Evolutionary conservation across 2,888 invertebrate species (phyloP).

Genomic region (Caenorhabditis sp.): DNA sequence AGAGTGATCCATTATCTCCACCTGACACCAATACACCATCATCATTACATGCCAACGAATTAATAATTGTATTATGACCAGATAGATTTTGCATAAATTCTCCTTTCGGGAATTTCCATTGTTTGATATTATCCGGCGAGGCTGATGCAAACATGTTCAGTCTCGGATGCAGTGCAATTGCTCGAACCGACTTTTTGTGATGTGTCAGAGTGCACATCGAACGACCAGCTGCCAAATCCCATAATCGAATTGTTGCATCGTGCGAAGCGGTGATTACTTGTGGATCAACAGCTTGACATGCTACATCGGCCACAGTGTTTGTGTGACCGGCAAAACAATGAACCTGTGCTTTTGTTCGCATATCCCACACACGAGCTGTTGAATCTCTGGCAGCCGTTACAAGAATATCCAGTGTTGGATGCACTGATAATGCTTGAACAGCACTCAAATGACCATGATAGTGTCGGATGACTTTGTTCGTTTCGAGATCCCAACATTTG

Average conservation of each 20-base stretch:
- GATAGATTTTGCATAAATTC: conserved; percentile 83
- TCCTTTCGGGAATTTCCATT: conserved; percentile 98
- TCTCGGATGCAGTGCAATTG: conserved; percentile 27
- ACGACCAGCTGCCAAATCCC: conserved; percentile 96
- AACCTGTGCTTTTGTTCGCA: conserved; percentile 97
- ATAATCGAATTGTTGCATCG: conserved; percentile 93
- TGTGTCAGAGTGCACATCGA: conserved; percentile 93
- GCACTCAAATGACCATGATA: conserved; percentile 99
- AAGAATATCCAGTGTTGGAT: conserved; percentile 92
- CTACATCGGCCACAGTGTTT: conserved; percentile 93
- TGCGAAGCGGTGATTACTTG: conserved; percentile 78
- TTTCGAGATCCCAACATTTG: conserved; percentile 99
- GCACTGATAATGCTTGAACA: conserved; percentile 86
- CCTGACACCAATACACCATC: conserved; percentile 96
- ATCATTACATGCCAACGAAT: conserved; percentile 91
- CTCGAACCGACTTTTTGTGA: conserved; percentile 78
- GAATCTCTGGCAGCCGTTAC: conserved; percentile 93
- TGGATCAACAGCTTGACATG: conserved; percentile 90
- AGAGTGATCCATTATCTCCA: conserved; percentile 94
- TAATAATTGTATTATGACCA: conserved; percentile 96
- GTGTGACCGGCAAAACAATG: conserved; percentile 94
- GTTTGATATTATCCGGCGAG: conserved; percentile 97
- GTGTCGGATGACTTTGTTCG: conserved; percentile 90
- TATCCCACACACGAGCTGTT: conserved; percentile 94
- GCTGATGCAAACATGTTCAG: conserved; percentile 93